Conservation (phyloP, 2,888 invertebrate species). For the Acholoe squamosa region DNA sequence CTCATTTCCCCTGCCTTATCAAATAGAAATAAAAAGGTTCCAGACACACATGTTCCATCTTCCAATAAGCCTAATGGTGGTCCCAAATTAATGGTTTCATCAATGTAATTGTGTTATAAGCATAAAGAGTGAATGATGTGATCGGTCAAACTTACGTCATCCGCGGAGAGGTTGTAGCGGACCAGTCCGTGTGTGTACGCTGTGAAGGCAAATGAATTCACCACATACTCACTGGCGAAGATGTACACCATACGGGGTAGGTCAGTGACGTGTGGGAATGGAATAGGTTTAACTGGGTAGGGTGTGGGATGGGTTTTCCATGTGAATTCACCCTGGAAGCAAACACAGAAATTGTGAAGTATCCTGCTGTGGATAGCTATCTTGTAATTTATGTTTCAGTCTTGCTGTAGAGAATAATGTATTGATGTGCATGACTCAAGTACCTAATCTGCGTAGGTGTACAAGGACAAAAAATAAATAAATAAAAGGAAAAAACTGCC, state of each 20-base stretch:
- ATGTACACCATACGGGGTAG: neutral
- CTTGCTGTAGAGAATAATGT: no score
- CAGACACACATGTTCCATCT: neutral
- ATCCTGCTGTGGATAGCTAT: no score
- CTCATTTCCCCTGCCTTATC: neutral
- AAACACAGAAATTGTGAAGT: no score
- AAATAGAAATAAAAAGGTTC: neutral
- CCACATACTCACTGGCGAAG: conserved; percentile 2
- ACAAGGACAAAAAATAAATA: no score
- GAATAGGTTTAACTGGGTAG: neutral
- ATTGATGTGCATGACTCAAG: no score
- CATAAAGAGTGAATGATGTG: neutral
- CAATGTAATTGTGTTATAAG: neutral
- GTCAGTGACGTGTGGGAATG: neutral
- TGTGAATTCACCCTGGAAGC: neutral
- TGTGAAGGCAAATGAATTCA: neutral
- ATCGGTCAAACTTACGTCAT: neutral
- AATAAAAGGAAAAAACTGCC: no score
- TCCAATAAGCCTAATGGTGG: neutral
- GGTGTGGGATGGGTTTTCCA: neutral
- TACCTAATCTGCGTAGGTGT: no score
- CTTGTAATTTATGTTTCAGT: no score
- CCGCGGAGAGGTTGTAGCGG: neutral
- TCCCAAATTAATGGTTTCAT: neutral
- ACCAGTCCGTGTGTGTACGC: neutral